Evolutionary conservation across 2,113 vertebrate species (phyloP).

Genomic region (Oenanthe melanoleuca): DNA sequence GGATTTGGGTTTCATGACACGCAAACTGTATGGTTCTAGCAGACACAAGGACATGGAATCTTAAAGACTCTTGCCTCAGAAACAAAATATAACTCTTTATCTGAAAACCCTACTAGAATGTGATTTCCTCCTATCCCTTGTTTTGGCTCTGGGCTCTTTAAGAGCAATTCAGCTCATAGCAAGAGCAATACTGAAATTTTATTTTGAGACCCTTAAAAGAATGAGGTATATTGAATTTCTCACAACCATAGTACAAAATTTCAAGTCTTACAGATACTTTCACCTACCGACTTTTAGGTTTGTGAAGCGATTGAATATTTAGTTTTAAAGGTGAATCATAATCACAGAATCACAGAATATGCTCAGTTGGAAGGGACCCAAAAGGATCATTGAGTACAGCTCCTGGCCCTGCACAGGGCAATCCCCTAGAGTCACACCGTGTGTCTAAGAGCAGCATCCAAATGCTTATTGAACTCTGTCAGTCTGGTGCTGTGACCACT

Average conservation of each 20-base stretch:
- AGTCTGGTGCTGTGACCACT: background rate
- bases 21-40: rapidly evolving
- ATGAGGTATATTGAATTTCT: background rate
- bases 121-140: background rate
- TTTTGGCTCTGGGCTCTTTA: background rate
- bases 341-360: background rate
- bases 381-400: background rate
- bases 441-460: background rate
- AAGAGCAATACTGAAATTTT: background rate
- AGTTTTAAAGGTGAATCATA: background rate
- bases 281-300: background rate
- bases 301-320: background rate
- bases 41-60: background rate
- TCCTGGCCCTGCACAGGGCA: background rate
- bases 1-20: background rate
- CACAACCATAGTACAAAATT: background rate
- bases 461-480: background rate
- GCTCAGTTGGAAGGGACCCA: background rate
- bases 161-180: background rate
- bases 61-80: background rate
- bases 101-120: background rate
- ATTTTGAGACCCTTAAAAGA: background rate
- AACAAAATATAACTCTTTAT: background rate
- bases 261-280: background rate
- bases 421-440: background rate